Evolutionary conservation across 2,888 invertebrate genomes (phyloP), one percentile per base, ranked within the genome.

Genomic region (Myopa testacea): DNA sequence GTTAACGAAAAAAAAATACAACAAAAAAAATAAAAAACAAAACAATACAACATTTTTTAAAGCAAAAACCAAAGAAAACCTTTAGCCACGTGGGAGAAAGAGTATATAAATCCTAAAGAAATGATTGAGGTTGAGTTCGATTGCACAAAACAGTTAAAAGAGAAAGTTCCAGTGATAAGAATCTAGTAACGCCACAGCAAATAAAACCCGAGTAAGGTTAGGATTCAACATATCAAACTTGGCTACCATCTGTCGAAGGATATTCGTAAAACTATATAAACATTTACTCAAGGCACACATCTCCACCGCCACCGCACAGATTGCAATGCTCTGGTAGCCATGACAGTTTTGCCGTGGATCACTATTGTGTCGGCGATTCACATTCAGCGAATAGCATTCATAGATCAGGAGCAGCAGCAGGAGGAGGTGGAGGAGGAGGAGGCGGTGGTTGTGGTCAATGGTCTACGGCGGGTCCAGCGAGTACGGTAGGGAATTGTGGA

Each of bases 291-390:
- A 87, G 90, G 84, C 89, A 90, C 87, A 87, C 89, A 85, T 89
- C 89, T 85, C 88, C 90, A 86, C 90, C 90, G 86, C 89, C 89
- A 87, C 87, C 88, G 86, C 89, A 88, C 85, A 88, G 89, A 85
- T 85, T 90, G 85, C 89, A 89, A 90, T 90, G 90, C 87, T 90
- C 90, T 90, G 90, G 89, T 90, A 90, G 90, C 89, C 90, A 90
- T 88, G 90, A 90, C 85, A 90, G 89, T 88, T 90, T 89, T 88
- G 88, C 88, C 86, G 89, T 89, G 87, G 89, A 90, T 86, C 89
- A 89, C 84, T 90, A 88, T 86, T 90, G 89, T 87, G 89, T 88
- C 86, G 87, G 85, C 81, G 79, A 81, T 80, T 68, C 78, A 72
- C 76, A 78, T 75, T 78, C 78, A 71, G 80, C 79, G 4, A n/a